phyloP scores from a whole-genome alignment of 2,797 vertebrate species.

The Scleropages formosus region DNA sequence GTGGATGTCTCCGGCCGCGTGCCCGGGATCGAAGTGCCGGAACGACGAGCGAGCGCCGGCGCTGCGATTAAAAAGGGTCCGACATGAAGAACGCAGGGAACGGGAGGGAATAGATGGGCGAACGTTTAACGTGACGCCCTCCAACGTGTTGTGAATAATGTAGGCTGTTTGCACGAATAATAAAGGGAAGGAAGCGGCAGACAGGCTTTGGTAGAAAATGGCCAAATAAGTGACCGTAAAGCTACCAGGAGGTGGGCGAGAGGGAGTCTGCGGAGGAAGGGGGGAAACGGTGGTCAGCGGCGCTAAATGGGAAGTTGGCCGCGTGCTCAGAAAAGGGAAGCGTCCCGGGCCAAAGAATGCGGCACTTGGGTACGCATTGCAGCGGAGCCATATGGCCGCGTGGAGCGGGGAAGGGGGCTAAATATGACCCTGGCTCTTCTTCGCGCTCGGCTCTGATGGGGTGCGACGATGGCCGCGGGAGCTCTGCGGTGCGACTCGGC shows the following conservation, averaged over 20 bases:
- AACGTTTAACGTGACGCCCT: background rate
- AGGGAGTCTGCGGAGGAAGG: background rate
- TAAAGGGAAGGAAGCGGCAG: constrained; percentile 21
- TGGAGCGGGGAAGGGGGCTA: background rate
- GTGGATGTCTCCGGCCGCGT: background rate
- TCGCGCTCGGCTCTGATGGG: background rate
- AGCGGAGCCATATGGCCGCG: background rate
- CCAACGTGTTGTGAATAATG: constrained; percentile 40
- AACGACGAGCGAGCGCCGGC: no score
- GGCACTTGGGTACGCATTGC: background rate
- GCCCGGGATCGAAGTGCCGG: no score
- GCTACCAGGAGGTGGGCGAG: constrained; percentile 10
- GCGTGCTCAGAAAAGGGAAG: background rate
- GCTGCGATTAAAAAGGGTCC: background rate
- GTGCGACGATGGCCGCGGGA: background rate
- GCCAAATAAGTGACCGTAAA: background rate
- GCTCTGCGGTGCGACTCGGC: background rate
- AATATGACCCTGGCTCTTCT: background rate
- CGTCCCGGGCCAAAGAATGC: background rate
- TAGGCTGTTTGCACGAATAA: constrained; percentile 37
- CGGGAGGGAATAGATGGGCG: constrained; percentile 8
- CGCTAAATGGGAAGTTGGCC: constrained; percentile 4
- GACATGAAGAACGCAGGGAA: background rate
- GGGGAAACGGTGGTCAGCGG: background rate
- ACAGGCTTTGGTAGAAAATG: background rate